These are phyloP conservation scores for Gymnarchus niloticus DNA, from an alignment of 2,113 vertebrate species.

Conservation along the genomic window DNA sequence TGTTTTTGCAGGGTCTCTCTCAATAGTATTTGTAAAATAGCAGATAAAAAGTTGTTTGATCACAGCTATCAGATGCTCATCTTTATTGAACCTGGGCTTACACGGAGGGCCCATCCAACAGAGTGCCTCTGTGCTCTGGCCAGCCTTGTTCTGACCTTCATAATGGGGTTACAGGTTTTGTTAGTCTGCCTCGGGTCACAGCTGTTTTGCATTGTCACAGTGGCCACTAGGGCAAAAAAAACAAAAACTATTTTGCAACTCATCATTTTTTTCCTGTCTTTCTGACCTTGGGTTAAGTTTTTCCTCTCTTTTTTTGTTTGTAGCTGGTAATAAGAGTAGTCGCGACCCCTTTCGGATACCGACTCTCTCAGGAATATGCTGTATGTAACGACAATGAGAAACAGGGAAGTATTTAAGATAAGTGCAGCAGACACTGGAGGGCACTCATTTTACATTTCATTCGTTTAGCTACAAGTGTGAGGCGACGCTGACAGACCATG, in stretches of 20 bases:
- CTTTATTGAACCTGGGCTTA: conserved; percentile 48
- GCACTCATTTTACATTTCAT: neutral
- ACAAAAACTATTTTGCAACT: neutral
- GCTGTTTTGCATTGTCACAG: conserved; percentile 37
- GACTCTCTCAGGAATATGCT: neutral
- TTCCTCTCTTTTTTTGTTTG: conserved; percentile 14
- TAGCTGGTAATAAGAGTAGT: neutral
- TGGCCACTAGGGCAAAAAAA: conserved; percentile 27
- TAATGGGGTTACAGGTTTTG: neutral
- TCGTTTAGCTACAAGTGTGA: neutral
- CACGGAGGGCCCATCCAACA: neutral
- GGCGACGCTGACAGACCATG: neutral
- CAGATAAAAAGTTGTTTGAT: conserved; percentile 46
- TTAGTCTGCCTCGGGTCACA: conserved; percentile 23
- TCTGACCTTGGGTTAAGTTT: conserved; percentile 21
- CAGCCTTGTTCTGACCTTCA: neutral
- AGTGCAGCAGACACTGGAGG: neutral
- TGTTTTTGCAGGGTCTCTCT: too few relatives aligned
- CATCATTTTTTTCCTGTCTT: conserved; percentile 13
- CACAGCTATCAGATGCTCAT: conserved; percentile 40
- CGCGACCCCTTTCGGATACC: neutral
- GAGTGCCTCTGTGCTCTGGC: neutral
- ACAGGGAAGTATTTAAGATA: neutral
- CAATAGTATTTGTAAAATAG: conserved; percentile 17
- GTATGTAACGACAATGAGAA: neutral